Percentiles rank a stretch among this genome's conserved stretches.
Evolutionary conservation across 2,113 vertebrate species (phyloP).

Genomic region (Scomber colias): DNA sequence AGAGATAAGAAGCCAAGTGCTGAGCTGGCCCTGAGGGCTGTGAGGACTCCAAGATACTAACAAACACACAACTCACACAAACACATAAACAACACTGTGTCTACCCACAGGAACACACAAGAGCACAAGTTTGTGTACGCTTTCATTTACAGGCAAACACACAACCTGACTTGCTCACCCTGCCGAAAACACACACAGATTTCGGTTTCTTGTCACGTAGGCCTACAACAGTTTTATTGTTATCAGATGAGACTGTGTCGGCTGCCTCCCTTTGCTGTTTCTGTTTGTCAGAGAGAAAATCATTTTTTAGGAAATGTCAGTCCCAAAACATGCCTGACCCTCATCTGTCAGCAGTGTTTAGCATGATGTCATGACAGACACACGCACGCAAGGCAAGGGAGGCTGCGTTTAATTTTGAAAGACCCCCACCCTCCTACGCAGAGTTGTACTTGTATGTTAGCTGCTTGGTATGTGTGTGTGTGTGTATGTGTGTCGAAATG

Average conservation of each 20-base stretch:
- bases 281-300: slow-evolving; percentile 26
- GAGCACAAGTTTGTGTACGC: slow-evolving; percentile 5
- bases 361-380: slow-evolving; percentile 59
- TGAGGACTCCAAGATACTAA: slow-evolving; percentile 52
- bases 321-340: slow-evolving; percentile 66
- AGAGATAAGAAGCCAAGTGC: slow-evolving; percentile 75
- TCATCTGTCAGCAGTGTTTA: slow-evolving; percentile 71
- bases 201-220: slow-evolving; percentile 20
- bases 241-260: slow-evolving; percentile 17
- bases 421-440: background rate
- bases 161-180: background rate
- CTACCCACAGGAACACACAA: background rate
- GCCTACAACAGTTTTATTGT: background rate
- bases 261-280: slow-evolving; percentile 26
- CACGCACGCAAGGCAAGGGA: slow-evolving; percentile 30
- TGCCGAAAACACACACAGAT: background rate
- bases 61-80: slow-evolving; percentile 14
- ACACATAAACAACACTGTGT: background rate
- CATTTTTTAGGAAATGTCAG: slow-evolving; percentile 23
- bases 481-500: background rate
- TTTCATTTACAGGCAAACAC: background rate
- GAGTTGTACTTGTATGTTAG: slow-evolving; percentile 25
- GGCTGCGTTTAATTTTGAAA: slow-evolving; percentile 17
- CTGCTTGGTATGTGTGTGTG: slow-evolving; percentile 8
- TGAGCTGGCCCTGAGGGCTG: slow-evolving; percentile 69